Evolutionary conservation across 2,113 vertebrate genomes (phyloP).

Genomic region (Piprites chloris): DNA sequence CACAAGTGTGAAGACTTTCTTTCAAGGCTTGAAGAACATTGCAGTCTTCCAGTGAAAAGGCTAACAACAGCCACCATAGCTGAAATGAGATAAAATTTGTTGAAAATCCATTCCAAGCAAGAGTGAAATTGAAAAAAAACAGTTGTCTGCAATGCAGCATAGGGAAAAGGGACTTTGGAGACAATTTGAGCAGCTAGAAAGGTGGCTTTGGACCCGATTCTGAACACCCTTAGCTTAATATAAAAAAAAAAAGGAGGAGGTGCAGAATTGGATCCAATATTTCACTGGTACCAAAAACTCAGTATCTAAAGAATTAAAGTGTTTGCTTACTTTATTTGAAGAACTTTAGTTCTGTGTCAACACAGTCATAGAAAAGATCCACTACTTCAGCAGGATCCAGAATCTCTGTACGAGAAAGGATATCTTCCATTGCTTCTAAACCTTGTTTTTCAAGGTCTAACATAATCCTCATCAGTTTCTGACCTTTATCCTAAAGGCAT

Average conservation of each 20-base stretch:
- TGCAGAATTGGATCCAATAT: background rate
- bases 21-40: slow-evolving; percentile 26
- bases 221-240: background rate
- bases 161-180: background rate
- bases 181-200: background rate
- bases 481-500: slow-evolving; percentile 72
- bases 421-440: slow-evolving; percentile 81
- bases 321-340: slow-evolving; percentile 79
- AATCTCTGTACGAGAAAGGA: slow-evolving; percentile 69
- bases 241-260: background rate
- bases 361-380: slow-evolving; percentile 86
- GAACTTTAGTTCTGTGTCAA: slow-evolving; percentile 85
- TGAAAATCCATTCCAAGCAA: slow-evolving; percentile 45
- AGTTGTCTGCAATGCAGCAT: background rate
- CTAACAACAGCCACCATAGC: slow-evolving; percentile 55
- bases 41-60: slow-evolving; percentile 51
- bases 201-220: background rate
- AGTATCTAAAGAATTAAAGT: slow-evolving; percentile 7
- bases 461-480: slow-evolving; percentile 76
- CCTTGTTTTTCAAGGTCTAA: slow-evolving; percentile 81
- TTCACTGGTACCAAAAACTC: slow-evolving; percentile 14
- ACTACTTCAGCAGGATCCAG: slow-evolving; percentile 76
- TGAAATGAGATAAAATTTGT: slow-evolving; percentile 63
- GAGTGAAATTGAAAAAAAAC: background rate
- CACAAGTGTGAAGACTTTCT: slow-evolving; percentile 36